These are phyloP conservation scores for Brachionus manjavacas DNA, from an alignment of 1,140 invertebrate genomes.

Conservation along the genomic window DNA sequence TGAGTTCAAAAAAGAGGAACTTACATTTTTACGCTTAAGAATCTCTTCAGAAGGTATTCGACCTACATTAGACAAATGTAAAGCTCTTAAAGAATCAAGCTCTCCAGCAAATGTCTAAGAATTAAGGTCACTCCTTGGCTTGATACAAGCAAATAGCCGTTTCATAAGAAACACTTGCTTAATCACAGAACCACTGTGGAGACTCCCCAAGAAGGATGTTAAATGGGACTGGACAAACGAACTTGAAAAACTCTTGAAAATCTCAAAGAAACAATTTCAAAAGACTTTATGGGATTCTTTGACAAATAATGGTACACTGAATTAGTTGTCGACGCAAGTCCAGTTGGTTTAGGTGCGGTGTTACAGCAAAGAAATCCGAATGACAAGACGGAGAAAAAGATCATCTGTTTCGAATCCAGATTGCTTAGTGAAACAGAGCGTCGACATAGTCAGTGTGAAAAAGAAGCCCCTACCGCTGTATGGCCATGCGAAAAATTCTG, in stretches of 20 bases:
- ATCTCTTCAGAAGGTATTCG: conserved; percentile 43
- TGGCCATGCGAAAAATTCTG: too few species aligned
- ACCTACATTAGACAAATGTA: conserved; percentile 42
- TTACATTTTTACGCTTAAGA: conserved; percentile 52
- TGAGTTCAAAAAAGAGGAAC: neutral
- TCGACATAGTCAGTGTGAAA: neutral
- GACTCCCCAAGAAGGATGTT: conserved; percentile 47
- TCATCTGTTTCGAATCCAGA: neutral
- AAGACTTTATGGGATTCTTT: neutral
- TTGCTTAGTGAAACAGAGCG: neutral
- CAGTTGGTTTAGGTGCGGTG: conserved; percentile 57
- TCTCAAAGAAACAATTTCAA: neutral
- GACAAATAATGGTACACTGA: neutral
- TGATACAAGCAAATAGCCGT: neutral
- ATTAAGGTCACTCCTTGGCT: conserved; percentile 38
- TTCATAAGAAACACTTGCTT: too few species aligned
- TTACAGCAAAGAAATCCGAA: conserved; percentile 49
- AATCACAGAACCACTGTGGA: conserved; percentile 43
- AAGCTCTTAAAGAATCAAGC: conserved; percentile 39
- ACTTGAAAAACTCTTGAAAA: conserved; percentile 39
- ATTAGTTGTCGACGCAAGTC: conserved; percentile 45
- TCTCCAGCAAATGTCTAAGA: conserved; percentile 26
- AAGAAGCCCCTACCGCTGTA: neutral
- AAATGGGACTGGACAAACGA: conserved; percentile 45
- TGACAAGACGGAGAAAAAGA: conserved; percentile 38